Base-by-base conservation (phyloP, 2,888 invertebrate species). In the Cordilura impudica region DNA sequence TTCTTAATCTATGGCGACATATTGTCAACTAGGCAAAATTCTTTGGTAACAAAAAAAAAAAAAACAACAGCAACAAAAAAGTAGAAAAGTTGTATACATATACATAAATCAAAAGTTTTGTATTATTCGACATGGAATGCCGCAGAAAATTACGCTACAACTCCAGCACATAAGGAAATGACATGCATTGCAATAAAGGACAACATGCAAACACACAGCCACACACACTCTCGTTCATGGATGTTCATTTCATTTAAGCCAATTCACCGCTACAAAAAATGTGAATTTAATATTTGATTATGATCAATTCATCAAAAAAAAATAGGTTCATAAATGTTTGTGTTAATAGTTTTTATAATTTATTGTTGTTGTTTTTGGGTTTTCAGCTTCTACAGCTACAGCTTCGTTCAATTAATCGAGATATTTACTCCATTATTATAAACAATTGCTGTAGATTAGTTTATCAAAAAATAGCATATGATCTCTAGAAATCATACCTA, bases 1-100 rank as follows among this genome's bases (percentile, higher is more conserved):
- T 78, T 51, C 39, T 54, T 53, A 72, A 72, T 78, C 72, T 56
- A 67, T 78, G 72, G 72, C 77, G 77, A 67, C 77, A 78, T 78
- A 72, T 78, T 78, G 72, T 72, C 66, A 78, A 66, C 54, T 61
- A 54, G 67, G 43, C 67, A 39, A 35, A 54, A 43, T 61, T 66
- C 60, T 51, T 39, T 39, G 12, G n/a, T n/a, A n/a, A n/a, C 2
- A 31, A 12, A 47, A 12, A 70, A 19, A 14, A 76, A 63, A 76
- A 49, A 21, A 47, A 6, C 4, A 18, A 29, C n/a, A 21, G 29
- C 26, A 26, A 4, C 23, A 8, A 56, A 76, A 76, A 67, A n/a
- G n/a, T n/a, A n/a, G n/a, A 58, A 76, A 76, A 43, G 70, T 63
- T 49, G 19, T 45, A 18, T 7, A 21, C 12, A 18, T 7, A 21